Evolutionary conservation across 2,888 invertebrate species (phyloP), one percentile per base, ranked within the genome.

Genomic region (Prosapia bicincta): DNA sequence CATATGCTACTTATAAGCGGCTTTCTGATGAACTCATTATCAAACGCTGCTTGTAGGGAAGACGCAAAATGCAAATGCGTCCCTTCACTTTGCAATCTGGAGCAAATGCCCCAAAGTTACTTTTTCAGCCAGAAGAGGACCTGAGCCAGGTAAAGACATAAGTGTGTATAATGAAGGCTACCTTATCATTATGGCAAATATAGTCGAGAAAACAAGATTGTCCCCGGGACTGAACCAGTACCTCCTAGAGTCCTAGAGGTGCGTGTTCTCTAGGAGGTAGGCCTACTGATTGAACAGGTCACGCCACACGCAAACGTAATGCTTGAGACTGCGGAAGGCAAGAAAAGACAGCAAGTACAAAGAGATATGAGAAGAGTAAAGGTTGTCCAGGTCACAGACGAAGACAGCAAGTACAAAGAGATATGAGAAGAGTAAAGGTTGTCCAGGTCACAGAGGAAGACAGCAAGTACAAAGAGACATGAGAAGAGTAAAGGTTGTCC

Each of bases 11-110:
- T 28, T 71, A 71, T 65, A 26, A n/a, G n/a, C 54, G 65, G 28
- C 28, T 65, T 65, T 71, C 65, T 65, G n/a, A 54, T 43, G 71
- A 38, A 43, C 24, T 15, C 25, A 38, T 71, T 28, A 25, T 71
- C 13, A 71, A 26, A 38, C 10, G 43, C 38, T 71, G 43, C 43
- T 25, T 3, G 28, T 71, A 28, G 54, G 71, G 66, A 26, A 65
- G 26, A 71, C 71, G 7, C 65, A 71, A 65, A 71, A 71, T 26
- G 54, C 54, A 10, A 71, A 71, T 24, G 43, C 32, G 54, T 0
- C 43, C 71, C 71, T 71, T 26, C 71, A 71, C 38, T 26, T 65
- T 26, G 26, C 65, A 10, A 71, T 71, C 30, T 71, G 71, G 71
- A 71, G 65, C n/a, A 71, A 71, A 71, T 71, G 26, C 28, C 66